phyloP scores from a whole-genome alignment of 2,113 vertebrate genomes.

The Gobiocypris rarus region DNA sequence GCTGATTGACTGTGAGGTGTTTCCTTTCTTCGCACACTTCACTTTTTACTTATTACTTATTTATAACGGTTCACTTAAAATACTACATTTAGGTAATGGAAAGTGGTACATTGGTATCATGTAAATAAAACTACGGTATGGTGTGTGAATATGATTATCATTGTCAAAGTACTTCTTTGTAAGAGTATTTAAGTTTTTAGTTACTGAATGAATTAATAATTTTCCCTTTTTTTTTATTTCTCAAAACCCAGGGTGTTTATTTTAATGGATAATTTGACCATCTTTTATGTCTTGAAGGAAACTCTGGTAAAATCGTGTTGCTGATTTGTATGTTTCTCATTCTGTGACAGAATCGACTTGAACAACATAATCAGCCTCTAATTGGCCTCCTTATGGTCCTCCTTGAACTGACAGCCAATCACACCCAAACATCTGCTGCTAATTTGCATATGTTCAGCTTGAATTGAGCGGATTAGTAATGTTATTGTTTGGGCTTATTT shows the following conservation, averaged over 20 bases:
- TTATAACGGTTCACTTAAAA: neutral
- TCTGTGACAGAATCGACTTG: neutral
- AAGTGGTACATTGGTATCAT: neutral
- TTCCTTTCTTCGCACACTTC: neutral
- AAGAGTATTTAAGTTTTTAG: neutral
- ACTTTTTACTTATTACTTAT: neutral
- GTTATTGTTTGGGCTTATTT: constrained; percentile 32
- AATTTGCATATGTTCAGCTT: constrained; percentile 28
- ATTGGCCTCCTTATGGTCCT: constrained; percentile 44
- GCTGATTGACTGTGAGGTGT: neutral
- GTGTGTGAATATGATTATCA: neutral
- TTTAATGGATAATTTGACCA: neutral
- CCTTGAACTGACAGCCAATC: constrained; percentile 35
- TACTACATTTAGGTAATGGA: neutral
- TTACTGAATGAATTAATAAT: neutral
- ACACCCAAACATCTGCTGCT: constrained; percentile 34
- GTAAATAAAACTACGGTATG: neutral
- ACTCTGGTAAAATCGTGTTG: neutral
- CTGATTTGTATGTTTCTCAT: constrained; percentile 29
- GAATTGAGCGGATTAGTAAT: constrained; percentile 21
- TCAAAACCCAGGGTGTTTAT: neutral
- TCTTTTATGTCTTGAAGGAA: neutral
- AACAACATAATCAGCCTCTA: constrained; percentile 41
- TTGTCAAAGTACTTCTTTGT: too few species aligned
- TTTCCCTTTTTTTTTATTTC: neutral